Conservation (phyloP, 2,888 invertebrate genomes). For the Melieria omissa region DNA sequence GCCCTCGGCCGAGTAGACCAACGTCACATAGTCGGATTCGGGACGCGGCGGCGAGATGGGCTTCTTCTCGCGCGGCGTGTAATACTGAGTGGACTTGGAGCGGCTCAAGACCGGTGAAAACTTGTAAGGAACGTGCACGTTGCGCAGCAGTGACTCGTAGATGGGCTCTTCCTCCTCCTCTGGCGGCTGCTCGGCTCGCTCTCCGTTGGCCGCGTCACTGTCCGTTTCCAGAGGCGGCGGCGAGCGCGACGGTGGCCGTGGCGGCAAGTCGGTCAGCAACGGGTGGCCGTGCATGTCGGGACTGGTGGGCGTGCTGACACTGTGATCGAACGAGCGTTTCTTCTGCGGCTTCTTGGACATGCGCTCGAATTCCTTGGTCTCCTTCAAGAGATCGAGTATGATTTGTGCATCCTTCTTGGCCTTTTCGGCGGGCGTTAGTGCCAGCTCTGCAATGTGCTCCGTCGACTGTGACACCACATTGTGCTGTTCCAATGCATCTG, state of each 20-base stretch:
- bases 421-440: conserved; percentile 40
- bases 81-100: conserved; percentile 60
- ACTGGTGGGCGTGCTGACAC: conserved; percentile 43
- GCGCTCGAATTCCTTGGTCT: conserved; percentile 84
- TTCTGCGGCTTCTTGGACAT: conserved; percentile 79
- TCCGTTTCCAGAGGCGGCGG: conserved; percentile 62
- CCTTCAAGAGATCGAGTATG: conserved; percentile 84
- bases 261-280: conserved; percentile 53
- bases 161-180: conserved; percentile 59
- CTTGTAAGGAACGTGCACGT: conserved; percentile 67
- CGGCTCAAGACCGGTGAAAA: conserved; percentile 64
- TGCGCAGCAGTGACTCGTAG: conserved; percentile 64
- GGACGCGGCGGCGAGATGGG: conserved; percentile 53
- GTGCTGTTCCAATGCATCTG: neutral
- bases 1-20: conserved; percentile 62
- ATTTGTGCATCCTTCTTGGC: conserved; percentile 71
- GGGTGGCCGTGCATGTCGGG: conserved; percentile 38
- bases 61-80: conserved; percentile 54
- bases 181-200: conserved; percentile 14
- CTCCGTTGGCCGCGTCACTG: conserved; percentile 38
- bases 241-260: conserved; percentile 63
- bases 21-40: conserved; percentile 66
- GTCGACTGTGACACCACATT: conserved; percentile 48
- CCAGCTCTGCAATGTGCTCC: conserved; percentile 42
- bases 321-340: conserved; percentile 60